phyloP scores from a whole-genome alignment of 1,140 invertebrate genomes.

The Neuroterus valhalla region DNA sequence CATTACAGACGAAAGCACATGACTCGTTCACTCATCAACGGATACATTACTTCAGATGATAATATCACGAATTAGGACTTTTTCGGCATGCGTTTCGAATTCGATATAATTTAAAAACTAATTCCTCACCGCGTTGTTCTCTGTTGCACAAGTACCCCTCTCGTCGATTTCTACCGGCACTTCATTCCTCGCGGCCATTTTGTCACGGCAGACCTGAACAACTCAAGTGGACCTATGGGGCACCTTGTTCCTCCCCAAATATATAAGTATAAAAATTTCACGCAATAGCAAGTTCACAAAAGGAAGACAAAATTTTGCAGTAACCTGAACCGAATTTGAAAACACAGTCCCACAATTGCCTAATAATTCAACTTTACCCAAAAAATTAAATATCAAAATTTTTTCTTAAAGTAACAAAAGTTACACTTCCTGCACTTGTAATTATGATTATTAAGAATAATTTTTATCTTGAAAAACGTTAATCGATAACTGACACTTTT shows the following conservation, averaged over 20 bases:
- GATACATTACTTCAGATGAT: not conserved
- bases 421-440: not conserved
- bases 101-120: constrained; percentile 12
- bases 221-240: not conserved
- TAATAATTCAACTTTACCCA: not conserved
- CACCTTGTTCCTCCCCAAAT: not conserved
- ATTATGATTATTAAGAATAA: not conserved
- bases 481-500: not conserved
- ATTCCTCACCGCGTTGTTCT: constrained; percentile 62
- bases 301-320: not conserved
- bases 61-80: not conserved
- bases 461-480: not conserved
- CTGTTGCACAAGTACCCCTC: constrained; percentile 55
- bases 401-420: not conserved
- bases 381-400: constrained; percentile 26
- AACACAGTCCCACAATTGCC: not conserved
- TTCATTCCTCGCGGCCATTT: constrained; percentile 70
- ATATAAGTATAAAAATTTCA: not conserved
- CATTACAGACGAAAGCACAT: constrained; percentile 29
- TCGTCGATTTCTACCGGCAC: constrained; percentile 69
- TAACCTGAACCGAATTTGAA: not conserved
- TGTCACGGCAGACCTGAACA: constrained; percentile 62
- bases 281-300: not conserved
- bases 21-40: constrained; percentile 35
- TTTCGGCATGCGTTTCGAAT: not conserved